Base-by-base conservation (phyloP, 1,140 invertebrate species). In the Drosophila persimilis region DNA sequence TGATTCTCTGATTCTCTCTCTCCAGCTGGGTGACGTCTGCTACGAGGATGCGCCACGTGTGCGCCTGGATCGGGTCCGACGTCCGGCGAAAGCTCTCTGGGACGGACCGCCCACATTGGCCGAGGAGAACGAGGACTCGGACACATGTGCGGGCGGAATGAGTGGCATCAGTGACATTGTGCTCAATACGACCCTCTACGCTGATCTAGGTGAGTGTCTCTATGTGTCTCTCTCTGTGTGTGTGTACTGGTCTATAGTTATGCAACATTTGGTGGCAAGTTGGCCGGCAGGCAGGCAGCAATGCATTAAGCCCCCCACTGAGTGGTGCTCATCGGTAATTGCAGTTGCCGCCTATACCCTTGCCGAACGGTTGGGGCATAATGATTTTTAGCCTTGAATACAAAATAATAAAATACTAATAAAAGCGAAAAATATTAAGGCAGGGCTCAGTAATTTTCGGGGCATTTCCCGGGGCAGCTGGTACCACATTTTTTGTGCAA, bases 81-180 rank as follows among this genome's bases (percentile, higher is more conserved):
- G 86, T n/a, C 85, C 90, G 6, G 83, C 62, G 24, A 90, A 89
- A 73, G 78, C 84, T 6, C 51, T 91, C 8, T 91, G 91, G 90
- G 83, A 91, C 22, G 89, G 90, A 22, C 91, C 90, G 26, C 90
- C 91, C 17, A 91, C 90, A 44, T 47, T 91, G 50, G 74, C 71
- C n/a, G 91, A 91, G 61, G 91, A 91, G 69, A 88, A 90, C 24
- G 91, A 91, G 73, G 91, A 91, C 29, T 88, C 88, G 6, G 90
- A 91, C 62, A 73, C 74, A 20, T 90, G 80, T 41, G 44, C 76
- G 9, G 73, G 73, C 11, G 81, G 81, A n/a, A 85, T 85, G 73
- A 85, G 39, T 44, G 77, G 81, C 13, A 70, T 85, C 45, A 90
- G 80, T 53, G 90, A 90, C 44, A 84, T 91, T 58, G 84, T 79